Percentiles rank a stretch among this genome's conserved stretches.
Conservation (phyloP, 1,140 invertebrate species). For the Danaus melanippus region DNA sequence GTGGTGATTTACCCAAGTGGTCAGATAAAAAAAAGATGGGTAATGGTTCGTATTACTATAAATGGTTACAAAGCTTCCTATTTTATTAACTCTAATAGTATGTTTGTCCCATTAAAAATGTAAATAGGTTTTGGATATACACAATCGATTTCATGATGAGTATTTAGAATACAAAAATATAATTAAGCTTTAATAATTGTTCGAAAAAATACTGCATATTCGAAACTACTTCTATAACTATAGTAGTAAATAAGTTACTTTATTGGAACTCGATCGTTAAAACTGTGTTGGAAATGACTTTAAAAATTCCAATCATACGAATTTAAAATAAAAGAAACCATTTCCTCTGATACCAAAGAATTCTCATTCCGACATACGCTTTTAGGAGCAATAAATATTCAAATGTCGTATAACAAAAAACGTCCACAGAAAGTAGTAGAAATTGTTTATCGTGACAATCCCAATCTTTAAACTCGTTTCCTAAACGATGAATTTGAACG, state of each 20-base stretch:
- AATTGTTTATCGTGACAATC: slow-evolving; percentile 10
- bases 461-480: slow-evolving; percentile 13
- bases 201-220: too few species aligned
- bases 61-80: slow-evolving; percentile 20
- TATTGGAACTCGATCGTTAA: too few species aligned
- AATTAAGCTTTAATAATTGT: too few species aligned
- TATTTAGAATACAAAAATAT: too few species aligned
- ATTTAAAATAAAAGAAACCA: slow-evolving; percentile 18
- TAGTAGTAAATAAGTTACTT: too few species aligned
- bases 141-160: too few species aligned
- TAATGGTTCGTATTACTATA: slow-evolving; percentile 40
- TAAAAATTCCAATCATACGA: background rate
- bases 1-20: slow-evolving; percentile 44
- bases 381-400: slow-evolving; percentile 29
- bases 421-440: slow-evolving; percentile 9
- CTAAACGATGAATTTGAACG: background rate
- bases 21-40: slow-evolving; percentile 32
- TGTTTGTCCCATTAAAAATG: too few species aligned
- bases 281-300: too few species aligned
- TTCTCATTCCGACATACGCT: slow-evolving; percentile 23
- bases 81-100: background rate
- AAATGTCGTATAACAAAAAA: slow-evolving; percentile 24
- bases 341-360: slow-evolving; percentile 19
- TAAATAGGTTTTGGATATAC: too few species aligned
- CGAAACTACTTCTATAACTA: too few species aligned